Evolutionary conservation across 92 coral and sea anemone genomes (phyloP).

Genomic region (Umimayanthus kanabou): DNA sequence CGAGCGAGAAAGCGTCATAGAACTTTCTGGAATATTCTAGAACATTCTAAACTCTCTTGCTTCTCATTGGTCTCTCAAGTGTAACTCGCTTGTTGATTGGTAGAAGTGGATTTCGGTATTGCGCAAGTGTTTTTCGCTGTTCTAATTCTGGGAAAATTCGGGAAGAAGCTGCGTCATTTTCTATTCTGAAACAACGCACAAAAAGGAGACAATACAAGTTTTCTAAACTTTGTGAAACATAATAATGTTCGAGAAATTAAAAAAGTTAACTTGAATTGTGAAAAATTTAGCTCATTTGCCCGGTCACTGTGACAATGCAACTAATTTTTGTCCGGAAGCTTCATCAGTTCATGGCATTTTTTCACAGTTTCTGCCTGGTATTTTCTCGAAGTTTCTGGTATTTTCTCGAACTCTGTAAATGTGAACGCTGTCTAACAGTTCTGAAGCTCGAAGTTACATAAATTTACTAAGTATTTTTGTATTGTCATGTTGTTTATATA

Average conservation of each 20-base stretch:
- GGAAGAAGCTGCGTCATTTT: constrained; percentile 42
- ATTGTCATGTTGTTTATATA: no score
- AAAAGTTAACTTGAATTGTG: neutral
- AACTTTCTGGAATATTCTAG: constrained; percentile 60
- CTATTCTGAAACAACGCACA: neutral
- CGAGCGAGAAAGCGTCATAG: constrained; percentile 49
- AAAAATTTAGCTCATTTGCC: neutral
- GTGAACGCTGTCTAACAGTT: no score
- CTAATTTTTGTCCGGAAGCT: no score
- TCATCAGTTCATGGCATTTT: constrained; percentile 22
- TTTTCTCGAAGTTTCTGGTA: constrained; percentile 41
- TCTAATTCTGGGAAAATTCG: constrained; percentile 12
- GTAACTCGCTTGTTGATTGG: constrained; percentile 55
- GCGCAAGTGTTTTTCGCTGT: neutral
- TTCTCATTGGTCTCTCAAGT: constrained; percentile 51
- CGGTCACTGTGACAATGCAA: neutral
- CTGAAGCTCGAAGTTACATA: no score
- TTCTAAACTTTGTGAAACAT: no score
- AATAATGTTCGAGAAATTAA: neutral
- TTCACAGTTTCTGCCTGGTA: constrained; percentile 47
- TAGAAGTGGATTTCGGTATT: neutral
- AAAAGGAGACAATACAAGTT: no score
- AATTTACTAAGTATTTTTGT: no score
- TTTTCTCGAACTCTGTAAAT: constrained; percentile 3
- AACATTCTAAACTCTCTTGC: constrained; percentile 60